Base-by-base conservation (phyloP, 1,140 invertebrate species). In the Aphelenchoides besseyi region DNA sequence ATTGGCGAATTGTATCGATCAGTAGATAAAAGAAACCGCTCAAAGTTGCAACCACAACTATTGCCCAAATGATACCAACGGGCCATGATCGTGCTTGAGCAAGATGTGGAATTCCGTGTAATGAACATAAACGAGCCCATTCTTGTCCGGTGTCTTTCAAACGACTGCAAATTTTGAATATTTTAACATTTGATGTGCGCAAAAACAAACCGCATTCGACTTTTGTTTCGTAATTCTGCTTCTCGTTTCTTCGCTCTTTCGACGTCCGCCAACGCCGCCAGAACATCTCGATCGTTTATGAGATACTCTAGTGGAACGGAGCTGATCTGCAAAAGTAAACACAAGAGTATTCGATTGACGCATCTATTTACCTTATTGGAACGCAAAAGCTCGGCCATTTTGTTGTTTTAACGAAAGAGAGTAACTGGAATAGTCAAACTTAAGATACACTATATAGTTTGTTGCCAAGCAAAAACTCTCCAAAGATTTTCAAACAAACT, bases 211-310 rank as follows among this genome's bases (percentile, higher is more conserved):
- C 63, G 16, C 1, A 66, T 37, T 37, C 63, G 30, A 2, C 16
- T 66, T 8, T 66, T 66, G 36, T 66, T 66, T 53, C 63, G 16
- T 33, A 66, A 32, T 37, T 66, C 63, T 16, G n/a, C 63, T 30
- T 66, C 63, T 8, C 63, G 16, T 33, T 66, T 66, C 28, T 35
- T 66, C 1, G 63, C 63, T 32, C 26, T 23, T 30, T 66, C 63
- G 12, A 66, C 63, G 30, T 66, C 63, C 1, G 63, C 63, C 63
- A 66, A 66, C 63, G 63, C 63, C 1, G 63, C 63, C 63, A 66
- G 36, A 37, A 66, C 63, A 66, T 66, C 63, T 12, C 63, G 63
- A 33, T 66, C 63, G n/a, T 37, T 64, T 1, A 66, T 33, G 1
- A 66, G 3, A 53, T 18, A 66, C 1, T 66, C 32, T 12, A 66